These are phyloP conservation scores for Agriopis aurantiaria DNA, from an alignment of 2,888 invertebrate genomes.

Conservation along the genomic window DNA sequence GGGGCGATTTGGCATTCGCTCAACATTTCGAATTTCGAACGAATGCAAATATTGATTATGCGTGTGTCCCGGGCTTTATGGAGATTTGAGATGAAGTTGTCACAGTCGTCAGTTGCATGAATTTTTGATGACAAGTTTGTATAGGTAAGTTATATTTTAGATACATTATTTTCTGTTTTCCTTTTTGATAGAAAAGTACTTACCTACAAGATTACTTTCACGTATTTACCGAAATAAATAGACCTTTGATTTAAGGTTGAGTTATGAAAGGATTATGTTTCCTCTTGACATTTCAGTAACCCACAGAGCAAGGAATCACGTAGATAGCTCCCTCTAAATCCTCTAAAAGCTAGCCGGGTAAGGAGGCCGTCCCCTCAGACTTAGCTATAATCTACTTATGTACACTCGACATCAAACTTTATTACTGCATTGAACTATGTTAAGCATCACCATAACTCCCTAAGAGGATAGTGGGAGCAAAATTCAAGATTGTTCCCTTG, in stretches of 20 bases:
- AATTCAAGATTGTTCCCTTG: too few species aligned
- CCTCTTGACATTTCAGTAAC: slow-evolving; percentile 9
- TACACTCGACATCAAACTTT: neutral
- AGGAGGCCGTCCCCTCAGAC: slow-evolving; percentile 21
- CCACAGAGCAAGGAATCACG: slow-evolving; percentile 25
- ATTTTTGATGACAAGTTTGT: slow-evolving; percentile 14
- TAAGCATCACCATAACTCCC: neutral
- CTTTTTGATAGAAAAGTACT: neutral
- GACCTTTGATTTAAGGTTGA: neutral
- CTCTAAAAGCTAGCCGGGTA: slow-evolving; percentile 33
- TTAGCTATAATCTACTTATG: slow-evolving; percentile 30
- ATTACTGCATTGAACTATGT: neutral
- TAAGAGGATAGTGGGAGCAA: too few species aligned
- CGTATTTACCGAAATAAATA: neutral
- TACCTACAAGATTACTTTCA: neutral
- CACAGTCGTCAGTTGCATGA: slow-evolving; percentile 3
- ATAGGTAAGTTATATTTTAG: neutral
- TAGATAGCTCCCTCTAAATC: slow-evolving; percentile 28
- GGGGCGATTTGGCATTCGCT: slow-evolving; percentile 33
- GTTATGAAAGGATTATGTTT: slow-evolving; percentile 21
- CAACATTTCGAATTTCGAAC: slow-evolving; percentile 27
- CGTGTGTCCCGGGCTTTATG: slow-evolving; percentile 53
- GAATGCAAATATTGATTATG: slow-evolving; percentile 40
- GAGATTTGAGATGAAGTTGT: slow-evolving; percentile 47
- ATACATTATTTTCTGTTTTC: neutral